Evolutionary conservation across 2,888 invertebrate species (phyloP).

Genomic region (Schrankia costaestrigalis): DNA sequence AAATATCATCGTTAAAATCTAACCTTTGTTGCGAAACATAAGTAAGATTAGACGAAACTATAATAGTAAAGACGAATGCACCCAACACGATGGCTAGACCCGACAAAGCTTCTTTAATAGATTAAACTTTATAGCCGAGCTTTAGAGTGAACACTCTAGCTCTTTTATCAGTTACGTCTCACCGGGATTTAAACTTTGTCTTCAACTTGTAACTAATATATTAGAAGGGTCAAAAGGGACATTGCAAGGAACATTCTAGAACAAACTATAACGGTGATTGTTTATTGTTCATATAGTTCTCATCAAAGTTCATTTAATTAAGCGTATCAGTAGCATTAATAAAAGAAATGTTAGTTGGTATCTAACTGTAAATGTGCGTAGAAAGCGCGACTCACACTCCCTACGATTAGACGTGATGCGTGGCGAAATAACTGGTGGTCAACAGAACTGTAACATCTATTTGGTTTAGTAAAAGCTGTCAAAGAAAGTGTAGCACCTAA

Average conservation of each 20-base stretch:
- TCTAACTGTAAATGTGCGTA: conserved; percentile 47
- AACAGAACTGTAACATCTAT: conserved; percentile 12
- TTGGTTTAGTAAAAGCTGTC: conserved; percentile 8
- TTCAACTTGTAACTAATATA: too few relatives aligned
- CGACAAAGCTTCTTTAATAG: conserved; percentile 15
- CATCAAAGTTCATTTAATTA: conserved; percentile 32
- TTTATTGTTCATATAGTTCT: too few relatives aligned
- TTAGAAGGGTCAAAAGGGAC: too few relatives aligned
- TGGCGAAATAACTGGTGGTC: conserved; percentile 25
- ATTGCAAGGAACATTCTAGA: not conserved
- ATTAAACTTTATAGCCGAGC: conserved; percentile 14
- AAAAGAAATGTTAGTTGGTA: conserved; percentile 34
- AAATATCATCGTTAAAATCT: not conserved
- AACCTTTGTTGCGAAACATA: not conserved
- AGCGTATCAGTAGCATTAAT: conserved; percentile 20
- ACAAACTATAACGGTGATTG: too few relatives aligned
- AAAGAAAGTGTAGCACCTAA: too few relatives aligned
- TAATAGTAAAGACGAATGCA: not conserved
- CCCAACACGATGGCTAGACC: conserved; percentile 4
- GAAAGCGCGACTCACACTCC: conserved; percentile 51
- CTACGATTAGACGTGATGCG: conserved; percentile 32
- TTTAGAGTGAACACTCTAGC: conserved; percentile 15
- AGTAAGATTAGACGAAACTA: not conserved
- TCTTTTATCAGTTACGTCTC: conserved; percentile 18
- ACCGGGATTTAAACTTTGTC: conserved; percentile 14